Percentiles rank a stretch among this genome's conserved stretches.
Evolutionary conservation across 92 coral and sea anemone genomes (phyloP).

Genomic region (Parazoanthus atlanticus): DNA sequence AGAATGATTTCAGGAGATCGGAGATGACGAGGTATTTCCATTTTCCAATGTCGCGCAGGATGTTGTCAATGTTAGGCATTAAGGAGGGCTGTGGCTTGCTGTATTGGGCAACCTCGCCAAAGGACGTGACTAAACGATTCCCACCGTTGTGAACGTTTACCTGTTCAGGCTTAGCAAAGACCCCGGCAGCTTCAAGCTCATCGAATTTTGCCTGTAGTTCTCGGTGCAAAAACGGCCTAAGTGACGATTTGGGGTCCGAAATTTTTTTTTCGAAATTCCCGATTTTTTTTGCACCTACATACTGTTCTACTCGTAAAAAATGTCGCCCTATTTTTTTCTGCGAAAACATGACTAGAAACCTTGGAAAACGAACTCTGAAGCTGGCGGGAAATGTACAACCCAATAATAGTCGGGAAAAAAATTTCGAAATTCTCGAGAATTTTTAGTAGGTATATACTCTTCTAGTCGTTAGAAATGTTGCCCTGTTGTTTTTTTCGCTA

Average conservation of each 20-base stretch:
- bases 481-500: not conserved
- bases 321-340: not conserved
- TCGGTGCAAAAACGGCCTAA: too few species aligned
- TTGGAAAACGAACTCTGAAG: not conserved
- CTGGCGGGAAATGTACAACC: not conserved
- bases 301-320: not conserved
- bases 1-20: too few species aligned
- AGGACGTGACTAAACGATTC: not conserved
- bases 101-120: not conserved
- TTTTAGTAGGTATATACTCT: not conserved
- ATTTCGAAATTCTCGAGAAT: not conserved
- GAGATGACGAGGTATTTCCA: too few species aligned
- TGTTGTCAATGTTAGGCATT: too few species aligned
- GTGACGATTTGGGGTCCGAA: too few species aligned
- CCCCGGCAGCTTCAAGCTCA: not conserved
- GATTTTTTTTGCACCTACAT: not conserved
- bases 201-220: not conserved
- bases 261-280: not conserved
- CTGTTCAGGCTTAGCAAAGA: not conserved
- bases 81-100: too few species aligned
- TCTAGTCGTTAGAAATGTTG: not conserved
- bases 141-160: not conserved
- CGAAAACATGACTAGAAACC: not conserved
- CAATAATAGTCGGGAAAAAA: not conserved
- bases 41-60: too few species aligned